phyloP scores from a whole-genome alignment of 2,797 vertebrate species.

The Chaetodon trifasciatus region DNA sequence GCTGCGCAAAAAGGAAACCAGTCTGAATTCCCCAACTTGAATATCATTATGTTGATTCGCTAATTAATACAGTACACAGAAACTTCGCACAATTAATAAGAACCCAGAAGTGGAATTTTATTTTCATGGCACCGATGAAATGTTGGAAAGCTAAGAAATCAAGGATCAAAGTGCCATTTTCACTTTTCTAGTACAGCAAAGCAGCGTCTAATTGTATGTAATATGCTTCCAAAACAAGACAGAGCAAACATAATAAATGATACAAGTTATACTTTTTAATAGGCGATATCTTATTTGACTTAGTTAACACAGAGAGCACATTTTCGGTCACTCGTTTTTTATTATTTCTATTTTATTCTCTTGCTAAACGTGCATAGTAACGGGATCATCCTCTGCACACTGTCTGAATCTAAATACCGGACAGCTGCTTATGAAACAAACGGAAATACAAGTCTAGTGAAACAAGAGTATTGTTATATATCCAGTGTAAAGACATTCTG shows the following conservation, averaged over 20 bases:
- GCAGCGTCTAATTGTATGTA: not conserved
- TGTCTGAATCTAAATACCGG: not conserved
- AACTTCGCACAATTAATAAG: not conserved
- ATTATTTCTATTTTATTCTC: not conserved
- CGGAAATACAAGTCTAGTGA: not conserved
- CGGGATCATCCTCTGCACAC: not conserved
- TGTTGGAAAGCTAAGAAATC: not conserved
- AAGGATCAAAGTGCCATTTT: not conserved
- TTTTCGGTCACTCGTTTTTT: not conserved
- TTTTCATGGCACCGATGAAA: not conserved
- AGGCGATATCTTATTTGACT: not conserved
- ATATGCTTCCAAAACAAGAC: not conserved
- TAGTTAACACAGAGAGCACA: not conserved
- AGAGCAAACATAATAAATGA: not conserved
- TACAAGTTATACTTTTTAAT: not conserved
- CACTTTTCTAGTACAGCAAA: not conserved
- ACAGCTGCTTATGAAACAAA: not conserved
- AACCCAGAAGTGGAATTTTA: not conserved
- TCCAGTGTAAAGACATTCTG: not conserved
- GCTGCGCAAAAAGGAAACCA: constrained; percentile 49
- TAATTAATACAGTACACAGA: accelerated
- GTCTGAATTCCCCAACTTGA: not conserved
- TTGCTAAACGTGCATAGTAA: not conserved
- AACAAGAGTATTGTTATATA: not conserved
- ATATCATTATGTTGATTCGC: not conserved